phyloP scores from a whole-genome alignment of 2,113 vertebrate genomes.

The Gopherus evgoodei region DNA sequence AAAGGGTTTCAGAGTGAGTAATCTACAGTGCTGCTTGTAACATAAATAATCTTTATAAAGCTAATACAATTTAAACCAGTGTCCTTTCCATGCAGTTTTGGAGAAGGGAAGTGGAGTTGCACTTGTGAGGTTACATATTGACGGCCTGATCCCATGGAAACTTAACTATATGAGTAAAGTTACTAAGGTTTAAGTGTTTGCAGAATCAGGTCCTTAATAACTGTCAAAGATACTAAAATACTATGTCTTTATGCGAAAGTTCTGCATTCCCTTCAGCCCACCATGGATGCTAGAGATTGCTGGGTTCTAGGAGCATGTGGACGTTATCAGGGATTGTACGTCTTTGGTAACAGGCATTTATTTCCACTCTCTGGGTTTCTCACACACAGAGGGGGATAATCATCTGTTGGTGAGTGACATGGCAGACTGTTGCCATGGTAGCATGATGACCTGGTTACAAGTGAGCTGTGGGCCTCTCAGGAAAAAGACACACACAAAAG shows the following conservation, averaged over 20 bases:
- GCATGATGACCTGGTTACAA: constrained; percentile 32
- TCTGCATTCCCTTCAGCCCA: neutral
- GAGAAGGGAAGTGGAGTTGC: neutral
- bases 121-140: neutral
- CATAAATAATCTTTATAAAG: constrained; percentile 58
- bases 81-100: neutral
- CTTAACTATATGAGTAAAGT: fast-evolving
- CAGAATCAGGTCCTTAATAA: neutral
- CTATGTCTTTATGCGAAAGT: neutral
- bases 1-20: constrained; percentile 59
- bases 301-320: neutral
- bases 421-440: constrained; percentile 17
- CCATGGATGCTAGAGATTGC: fast-evolving
- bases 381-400: neutral
- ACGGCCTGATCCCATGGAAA: neutral
- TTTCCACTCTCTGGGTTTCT: constrained; percentile 3
- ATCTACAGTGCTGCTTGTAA: neutral
- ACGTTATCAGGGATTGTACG: neutral
- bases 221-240: neutral
- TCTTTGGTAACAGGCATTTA: neutral
- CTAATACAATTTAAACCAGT: neutral
- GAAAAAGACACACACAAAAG: neutral
- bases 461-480: constrained; percentile 18
- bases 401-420: neutral
- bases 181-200: neutral